Conservation (phyloP, 2,797 vertebrate species). For the Arvicola amphibius region DNA sequence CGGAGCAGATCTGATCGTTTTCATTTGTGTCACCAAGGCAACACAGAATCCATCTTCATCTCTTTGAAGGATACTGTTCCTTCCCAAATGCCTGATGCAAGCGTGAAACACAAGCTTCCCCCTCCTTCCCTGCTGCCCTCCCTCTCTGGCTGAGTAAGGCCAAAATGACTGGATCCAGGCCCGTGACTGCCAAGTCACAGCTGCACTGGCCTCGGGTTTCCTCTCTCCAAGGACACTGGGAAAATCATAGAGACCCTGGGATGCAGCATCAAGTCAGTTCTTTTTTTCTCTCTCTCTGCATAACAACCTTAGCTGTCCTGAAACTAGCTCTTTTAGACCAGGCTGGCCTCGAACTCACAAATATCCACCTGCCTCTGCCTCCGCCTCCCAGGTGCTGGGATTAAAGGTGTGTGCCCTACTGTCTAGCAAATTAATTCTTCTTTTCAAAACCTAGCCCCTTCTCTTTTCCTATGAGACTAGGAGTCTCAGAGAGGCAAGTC, state of each 20-base stretch:
- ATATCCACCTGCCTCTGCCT: too few relatives aligned
- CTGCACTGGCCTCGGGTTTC: not conserved
- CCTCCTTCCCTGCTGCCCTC: not conserved
- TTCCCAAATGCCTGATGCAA: constrained; percentile 38
- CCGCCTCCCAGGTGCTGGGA: too few relatives aligned
- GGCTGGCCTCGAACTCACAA: too few relatives aligned
- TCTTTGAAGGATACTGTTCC: constrained; percentile 42
- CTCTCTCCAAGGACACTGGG: not conserved
- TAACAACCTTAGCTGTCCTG: too few relatives aligned
- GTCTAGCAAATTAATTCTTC: not conserved
- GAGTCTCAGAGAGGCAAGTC: not conserved
- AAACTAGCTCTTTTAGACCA: too few relatives aligned
- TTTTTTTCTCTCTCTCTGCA: not conserved
- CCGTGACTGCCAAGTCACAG: constrained; percentile 55
- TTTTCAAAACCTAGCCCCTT: constrained; percentile 2
- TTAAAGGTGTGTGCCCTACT: too few relatives aligned
- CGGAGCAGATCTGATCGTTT: constrained; percentile 30
- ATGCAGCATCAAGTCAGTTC: not conserved
- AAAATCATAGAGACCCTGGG: not conserved
- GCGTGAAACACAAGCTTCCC: constrained; percentile 28
- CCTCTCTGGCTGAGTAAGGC: not conserved
- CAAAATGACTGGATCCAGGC: not conserved
- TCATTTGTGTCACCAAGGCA: constrained; percentile 39
- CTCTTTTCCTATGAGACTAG: too few relatives aligned
- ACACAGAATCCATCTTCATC: constrained; percentile 43